A percentile compares a stretch with the other conserved stretches of the same genome.
phyloP scores from a whole-genome alignment of 2,888 invertebrate genomes.

The Tanytarsus gracilentus region DNA sequence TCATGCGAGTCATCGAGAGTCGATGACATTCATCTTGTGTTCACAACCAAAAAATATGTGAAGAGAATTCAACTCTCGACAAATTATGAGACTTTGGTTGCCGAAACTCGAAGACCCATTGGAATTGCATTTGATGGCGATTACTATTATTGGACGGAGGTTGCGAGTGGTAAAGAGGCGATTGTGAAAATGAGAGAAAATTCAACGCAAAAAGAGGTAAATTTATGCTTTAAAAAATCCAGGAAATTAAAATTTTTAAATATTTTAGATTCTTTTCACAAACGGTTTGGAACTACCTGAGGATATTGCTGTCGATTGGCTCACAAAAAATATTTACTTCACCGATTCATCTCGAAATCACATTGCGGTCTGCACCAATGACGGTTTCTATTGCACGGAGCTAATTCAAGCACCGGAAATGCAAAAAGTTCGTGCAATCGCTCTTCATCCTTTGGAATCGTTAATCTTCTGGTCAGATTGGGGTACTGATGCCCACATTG shows the following conservation, averaged over 20 bases:
- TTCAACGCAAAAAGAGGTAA: constrained; percentile 51
- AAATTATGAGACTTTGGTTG: constrained; percentile 37
- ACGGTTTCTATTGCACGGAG: constrained; percentile 57
- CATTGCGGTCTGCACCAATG: constrained; percentile 64
- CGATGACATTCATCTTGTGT: constrained; percentile 60
- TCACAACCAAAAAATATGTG: constrained; percentile 56
- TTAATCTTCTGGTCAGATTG: constrained; percentile 91
- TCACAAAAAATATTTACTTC: constrained; percentile 74
- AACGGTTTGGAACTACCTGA: constrained; percentile 64
- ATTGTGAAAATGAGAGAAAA: constrained; percentile 56
- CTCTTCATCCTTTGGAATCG: constrained; percentile 59
- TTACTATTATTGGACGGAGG: constrained; percentile 70
- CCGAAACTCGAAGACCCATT: constrained; percentile 48
- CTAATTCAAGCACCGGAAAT: constrained; percentile 44
- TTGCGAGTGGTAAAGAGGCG: constrained; percentile 58
- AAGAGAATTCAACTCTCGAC: constrained; percentile 47
- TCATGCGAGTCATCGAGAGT: constrained; percentile 52
- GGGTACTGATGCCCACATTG: constrained; percentile 65
- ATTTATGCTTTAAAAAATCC: background rate
- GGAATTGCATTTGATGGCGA: constrained; percentile 63
- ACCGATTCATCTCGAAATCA: constrained; percentile 61
- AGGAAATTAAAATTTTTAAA: no score
- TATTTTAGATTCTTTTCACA: constrained; percentile 49
- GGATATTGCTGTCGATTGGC: constrained; percentile 67
- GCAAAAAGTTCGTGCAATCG: constrained; percentile 57